Evolutionary conservation across 2,888 invertebrate genomes (phyloP).

Genomic region (Drosophila monieri): DNA sequence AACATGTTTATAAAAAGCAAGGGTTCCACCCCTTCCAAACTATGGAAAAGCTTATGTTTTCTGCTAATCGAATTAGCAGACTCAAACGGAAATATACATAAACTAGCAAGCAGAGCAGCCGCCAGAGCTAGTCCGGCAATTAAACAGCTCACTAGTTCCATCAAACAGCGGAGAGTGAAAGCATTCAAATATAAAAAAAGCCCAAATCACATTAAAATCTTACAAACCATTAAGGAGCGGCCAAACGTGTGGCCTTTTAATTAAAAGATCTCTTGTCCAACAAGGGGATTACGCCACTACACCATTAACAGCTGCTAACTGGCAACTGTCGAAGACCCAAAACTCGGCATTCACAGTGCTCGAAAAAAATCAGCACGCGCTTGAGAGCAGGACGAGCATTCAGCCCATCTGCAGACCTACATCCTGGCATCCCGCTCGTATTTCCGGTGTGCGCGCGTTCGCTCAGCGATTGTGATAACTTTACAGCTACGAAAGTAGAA

Average conservation of each 20-base stretch:
- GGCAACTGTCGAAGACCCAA: constrained; percentile 26
- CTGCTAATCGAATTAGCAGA: constrained; percentile 49
- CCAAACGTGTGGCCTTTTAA: constrained; percentile 68
- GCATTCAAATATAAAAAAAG: constrained; percentile 19
- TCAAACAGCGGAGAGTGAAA: neutral
- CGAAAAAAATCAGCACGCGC: constrained; percentile 56
- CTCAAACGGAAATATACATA: constrained; percentile 51
- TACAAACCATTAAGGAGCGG: constrained; percentile 69
- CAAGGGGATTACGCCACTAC: constrained; percentile 68
- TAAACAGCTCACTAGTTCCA: constrained; percentile 29
- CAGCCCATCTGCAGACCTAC: constrained; percentile 45
- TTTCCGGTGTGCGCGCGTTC: constrained; percentile 77
- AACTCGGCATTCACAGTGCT: constrained; percentile 46
- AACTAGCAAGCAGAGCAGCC: constrained; percentile 27
- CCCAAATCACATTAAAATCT: constrained; percentile 50
- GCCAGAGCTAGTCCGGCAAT: constrained; percentile 21
- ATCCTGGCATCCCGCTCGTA: constrained; percentile 73
- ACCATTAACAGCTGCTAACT: constrained; percentile 59
- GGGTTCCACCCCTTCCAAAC: constrained; percentile 6
- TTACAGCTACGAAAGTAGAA: constrained; percentile 41
- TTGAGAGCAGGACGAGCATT: constrained; percentile 33
- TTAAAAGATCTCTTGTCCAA: constrained; percentile 57
- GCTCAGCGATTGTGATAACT: constrained; percentile 69
- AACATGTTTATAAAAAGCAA: constrained; percentile 1
- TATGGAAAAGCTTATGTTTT: constrained; percentile 12